Conservation (phyloP, 2,888 invertebrate species). For the Psylliodes chrysocephalus region DNA sequence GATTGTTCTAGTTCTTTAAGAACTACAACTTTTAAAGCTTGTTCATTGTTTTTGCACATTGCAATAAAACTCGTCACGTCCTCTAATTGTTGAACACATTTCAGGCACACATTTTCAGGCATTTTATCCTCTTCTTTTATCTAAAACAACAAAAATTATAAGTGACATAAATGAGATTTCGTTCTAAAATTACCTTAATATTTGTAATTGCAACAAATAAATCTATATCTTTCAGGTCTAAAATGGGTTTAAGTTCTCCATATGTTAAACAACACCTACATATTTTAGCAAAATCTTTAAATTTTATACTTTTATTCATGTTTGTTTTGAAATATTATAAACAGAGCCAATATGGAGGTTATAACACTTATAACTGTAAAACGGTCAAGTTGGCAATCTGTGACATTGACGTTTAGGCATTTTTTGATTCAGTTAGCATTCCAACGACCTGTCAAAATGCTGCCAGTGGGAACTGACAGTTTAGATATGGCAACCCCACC, state of each 20-base stretch:
- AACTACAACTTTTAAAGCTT: constrained; percentile 30
- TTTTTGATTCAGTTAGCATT: not conserved
- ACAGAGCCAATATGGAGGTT: constrained; percentile 37
- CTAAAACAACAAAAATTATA: constrained; percentile 27
- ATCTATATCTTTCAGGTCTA: constrained; percentile 26
- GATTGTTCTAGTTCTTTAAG: constrained; percentile 29
- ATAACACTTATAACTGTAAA: constrained; percentile 37
- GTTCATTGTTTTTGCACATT: constrained; percentile 38
- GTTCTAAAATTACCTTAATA: constrained; percentile 34
- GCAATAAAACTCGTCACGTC: constrained; percentile 34
- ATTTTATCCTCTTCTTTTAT: constrained; percentile 39
- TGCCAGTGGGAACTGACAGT: too few species aligned
- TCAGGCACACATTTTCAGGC: constrained; percentile 41
- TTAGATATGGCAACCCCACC: too few species aligned
- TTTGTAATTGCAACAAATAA: constrained; percentile 29
- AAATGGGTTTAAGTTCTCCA: constrained; percentile 34
- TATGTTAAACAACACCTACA: constrained; percentile 40
- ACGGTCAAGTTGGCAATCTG: not conserved
- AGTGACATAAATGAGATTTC: not conserved
- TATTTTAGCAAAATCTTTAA: constrained; percentile 42
- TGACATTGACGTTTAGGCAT: not conserved
- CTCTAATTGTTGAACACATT: constrained; percentile 37
- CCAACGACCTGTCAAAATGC: too few species aligned
- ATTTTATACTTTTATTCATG: constrained; percentile 35
- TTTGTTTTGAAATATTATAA: constrained; percentile 25